These are phyloP conservation scores for Cyanoderma ruficeps DNA, from an alignment of 2,113 vertebrate genomes.

Conservation along the genomic window DNA sequence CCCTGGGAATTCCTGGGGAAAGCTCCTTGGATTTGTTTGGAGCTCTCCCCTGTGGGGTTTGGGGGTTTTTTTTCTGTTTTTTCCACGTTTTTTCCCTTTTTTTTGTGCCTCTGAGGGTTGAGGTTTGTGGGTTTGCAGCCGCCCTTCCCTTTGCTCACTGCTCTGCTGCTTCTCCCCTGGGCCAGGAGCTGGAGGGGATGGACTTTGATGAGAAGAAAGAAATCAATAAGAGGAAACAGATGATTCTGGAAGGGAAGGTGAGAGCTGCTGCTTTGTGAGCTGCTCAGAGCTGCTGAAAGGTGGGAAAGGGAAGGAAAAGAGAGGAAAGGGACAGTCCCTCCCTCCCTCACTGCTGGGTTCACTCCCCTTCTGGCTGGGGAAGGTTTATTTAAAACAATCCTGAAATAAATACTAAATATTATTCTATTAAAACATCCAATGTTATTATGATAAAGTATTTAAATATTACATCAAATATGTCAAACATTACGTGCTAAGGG, in stretches of 20 bases:
- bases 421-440: background rate
- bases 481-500: too few relatives aligned
- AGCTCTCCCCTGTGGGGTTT: too few relatives aligned
- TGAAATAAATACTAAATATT: background rate
- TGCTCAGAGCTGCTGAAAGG: accelerated
- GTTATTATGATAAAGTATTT: too few relatives aligned
- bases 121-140: background rate
- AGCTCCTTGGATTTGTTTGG: too few relatives aligned
- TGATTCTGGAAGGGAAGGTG: slow-evolving; percentile 95
- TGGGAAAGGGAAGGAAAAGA: background rate
- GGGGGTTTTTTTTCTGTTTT: too few relatives aligned
- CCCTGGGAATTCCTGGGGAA: too few relatives aligned
- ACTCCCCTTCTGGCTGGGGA: background rate
- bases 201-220: slow-evolving; percentile 96
- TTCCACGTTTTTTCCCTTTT: too few relatives aligned
- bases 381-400: background rate
- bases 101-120: background rate
- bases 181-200: slow-evolving; percentile 87
- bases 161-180: background rate
- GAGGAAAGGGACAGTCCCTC: background rate
- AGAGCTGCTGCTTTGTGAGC: background rate
- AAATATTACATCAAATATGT: too few relatives aligned
- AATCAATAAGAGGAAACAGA: slow-evolving; percentile 92
- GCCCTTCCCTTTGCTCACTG: background rate
- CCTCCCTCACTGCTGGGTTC: background rate